Evolutionary conservation across 1,140 invertebrate species (phyloP).

Genomic region (Anagrus nilaparvatae): DNA sequence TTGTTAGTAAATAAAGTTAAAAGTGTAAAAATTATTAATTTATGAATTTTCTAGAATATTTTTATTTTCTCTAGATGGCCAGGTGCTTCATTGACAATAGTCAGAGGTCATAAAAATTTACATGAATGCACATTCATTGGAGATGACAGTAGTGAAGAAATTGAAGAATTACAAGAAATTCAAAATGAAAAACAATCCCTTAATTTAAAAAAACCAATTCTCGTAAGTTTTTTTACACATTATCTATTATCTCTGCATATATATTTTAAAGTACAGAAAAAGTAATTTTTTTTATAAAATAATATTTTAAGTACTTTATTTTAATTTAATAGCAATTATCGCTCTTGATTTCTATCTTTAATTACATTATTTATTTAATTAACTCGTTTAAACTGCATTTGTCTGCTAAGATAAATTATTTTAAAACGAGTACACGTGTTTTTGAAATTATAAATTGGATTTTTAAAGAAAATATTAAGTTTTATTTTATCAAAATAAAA

Average conservation of each 20-base stretch:
- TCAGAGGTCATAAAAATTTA: conserved; percentile 63
- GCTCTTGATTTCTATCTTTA: no score
- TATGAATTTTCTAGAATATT: not conserved
- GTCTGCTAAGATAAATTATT: no score
- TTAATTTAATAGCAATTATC: no score
- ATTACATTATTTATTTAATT: no score
- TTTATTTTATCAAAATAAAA: no score
- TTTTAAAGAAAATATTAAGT: no score
- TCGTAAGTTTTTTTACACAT: conserved; percentile 7
- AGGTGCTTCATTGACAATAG: conserved; percentile 63
- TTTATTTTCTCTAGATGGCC: conserved; percentile 47
- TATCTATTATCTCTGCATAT: not conserved
- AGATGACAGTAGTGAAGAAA: conserved; percentile 62
- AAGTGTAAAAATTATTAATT: no score
- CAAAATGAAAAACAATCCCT: conserved; percentile 24
- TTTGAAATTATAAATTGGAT: no score
- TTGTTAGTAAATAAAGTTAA: no score
- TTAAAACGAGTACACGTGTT: no score
- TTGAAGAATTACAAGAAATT: conserved; percentile 51
- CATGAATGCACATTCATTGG: conserved; percentile 73
- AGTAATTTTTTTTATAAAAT: not conserved
- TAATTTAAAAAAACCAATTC: conserved; percentile 12
- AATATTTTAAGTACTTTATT: no score
- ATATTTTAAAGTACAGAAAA: not conserved
- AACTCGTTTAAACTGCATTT: no score